A percentile compares a stretch with the other conserved stretches of the same genome.
These are phyloP conservation scores for Notothenia coriiceps DNA, from an alignment of 2,113 vertebrate genomes.

Conservation along the genomic window DNA sequence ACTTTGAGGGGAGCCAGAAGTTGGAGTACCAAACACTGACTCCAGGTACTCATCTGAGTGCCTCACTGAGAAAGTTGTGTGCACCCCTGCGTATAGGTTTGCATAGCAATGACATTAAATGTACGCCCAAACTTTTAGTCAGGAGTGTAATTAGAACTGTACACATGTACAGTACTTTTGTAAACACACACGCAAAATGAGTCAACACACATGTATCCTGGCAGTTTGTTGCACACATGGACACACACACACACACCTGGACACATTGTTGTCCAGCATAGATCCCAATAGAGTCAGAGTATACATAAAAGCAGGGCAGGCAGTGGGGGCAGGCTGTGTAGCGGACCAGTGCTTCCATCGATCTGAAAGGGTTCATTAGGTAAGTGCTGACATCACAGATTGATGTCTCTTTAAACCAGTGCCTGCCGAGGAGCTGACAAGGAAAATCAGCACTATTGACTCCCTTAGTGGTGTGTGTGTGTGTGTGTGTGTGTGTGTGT, in stretches of 20 bases:
- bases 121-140: slow-evolving; percentile 20
- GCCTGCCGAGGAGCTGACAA: slow-evolving; percentile 88
- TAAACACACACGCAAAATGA: slow-evolving; percentile 11
- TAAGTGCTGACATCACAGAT: slow-evolving; percentile 99
- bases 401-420: slow-evolving; percentile 99
- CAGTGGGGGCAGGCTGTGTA: slow-evolving; percentile 73
- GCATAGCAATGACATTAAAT: slow-evolving; percentile 2
- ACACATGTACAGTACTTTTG: neutral
- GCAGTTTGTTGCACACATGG: slow-evolving; percentile 8
- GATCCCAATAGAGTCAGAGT: slow-evolving; percentile 67
- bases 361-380: slow-evolving; percentile 97
- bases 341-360: slow-evolving; percentile 88
- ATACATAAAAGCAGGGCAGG: slow-evolving; percentile 70
- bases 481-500: slow-evolving; percentile 72
- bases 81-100: neutral
- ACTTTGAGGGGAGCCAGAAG: no score
- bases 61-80: no score
- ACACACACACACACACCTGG: slow-evolving; percentile 34
- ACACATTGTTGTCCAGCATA: slow-evolving; percentile 39
- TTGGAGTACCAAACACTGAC: no score
- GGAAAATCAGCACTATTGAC: slow-evolving; percentile 96
- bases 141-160: neutral
- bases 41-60: no score
- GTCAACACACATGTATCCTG: slow-evolving; percentile 10
- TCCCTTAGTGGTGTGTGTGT: slow-evolving; percentile 82